Conservation (phyloP, 2,113 vertebrate species). For the Microtus pennsylvanicus region DNA sequence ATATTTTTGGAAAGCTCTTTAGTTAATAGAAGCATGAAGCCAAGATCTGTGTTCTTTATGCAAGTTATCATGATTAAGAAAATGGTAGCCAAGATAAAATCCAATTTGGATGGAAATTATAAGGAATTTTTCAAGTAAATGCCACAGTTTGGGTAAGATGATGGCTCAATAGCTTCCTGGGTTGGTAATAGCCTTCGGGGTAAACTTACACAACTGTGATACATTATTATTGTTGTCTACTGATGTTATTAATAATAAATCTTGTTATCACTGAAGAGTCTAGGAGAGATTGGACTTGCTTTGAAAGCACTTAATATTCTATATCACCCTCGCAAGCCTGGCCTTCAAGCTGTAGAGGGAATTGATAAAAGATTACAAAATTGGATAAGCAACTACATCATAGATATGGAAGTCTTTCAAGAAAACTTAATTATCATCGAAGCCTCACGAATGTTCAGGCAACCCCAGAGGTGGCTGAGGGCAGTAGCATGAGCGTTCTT, state of each 20-base stretch:
- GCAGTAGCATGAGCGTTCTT: neutral
- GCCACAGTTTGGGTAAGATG: neutral
- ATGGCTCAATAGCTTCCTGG: neutral
- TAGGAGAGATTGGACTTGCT: conserved; percentile 54
- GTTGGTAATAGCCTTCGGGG: neutral
- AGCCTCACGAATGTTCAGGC: neutral
- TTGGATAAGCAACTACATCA: conserved; percentile 48
- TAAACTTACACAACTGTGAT: neutral
- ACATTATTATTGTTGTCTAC: neutral
- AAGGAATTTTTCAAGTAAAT: conserved; percentile 2
- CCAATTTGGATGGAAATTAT: neutral
- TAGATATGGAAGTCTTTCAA: conserved; percentile 55
- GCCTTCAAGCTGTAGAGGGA: conserved; percentile 52
- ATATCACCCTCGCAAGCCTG: neutral
- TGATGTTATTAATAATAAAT: conserved; percentile 56
- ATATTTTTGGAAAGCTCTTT: neutral
- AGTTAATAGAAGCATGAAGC: neutral
- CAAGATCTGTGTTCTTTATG: neutral
- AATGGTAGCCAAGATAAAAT: neutral
- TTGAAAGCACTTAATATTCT: conserved; percentile 72
- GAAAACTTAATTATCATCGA: conserved; percentile 66
- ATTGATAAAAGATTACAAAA: conserved; percentile 68
- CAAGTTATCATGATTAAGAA: neutral
- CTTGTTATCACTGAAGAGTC: conserved; percentile 46
- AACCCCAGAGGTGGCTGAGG: conserved; percentile 60